Percentiles rank a stretch among this genome's conserved stretches.
Evolutionary conservation across 1,140 invertebrate genomes (phyloP).

Genomic region (Gryllus bimaculatus): DNA sequence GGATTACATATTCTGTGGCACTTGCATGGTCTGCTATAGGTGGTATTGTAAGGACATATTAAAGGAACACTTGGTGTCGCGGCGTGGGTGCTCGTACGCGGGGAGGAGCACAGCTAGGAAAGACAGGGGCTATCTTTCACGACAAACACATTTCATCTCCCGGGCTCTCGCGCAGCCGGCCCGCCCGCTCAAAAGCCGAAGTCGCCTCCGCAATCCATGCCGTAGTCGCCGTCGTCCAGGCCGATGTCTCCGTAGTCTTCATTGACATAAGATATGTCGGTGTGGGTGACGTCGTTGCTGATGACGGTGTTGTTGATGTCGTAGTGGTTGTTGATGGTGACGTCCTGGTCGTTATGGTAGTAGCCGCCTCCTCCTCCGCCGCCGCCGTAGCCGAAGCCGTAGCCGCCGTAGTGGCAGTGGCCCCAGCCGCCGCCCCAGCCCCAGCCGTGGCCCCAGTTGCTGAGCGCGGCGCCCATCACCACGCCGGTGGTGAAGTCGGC

Average conservation of each 20-base stretch:
- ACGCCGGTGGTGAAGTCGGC: constrained; percentile 20
- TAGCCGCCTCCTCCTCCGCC: not conserved
- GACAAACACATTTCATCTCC: no score
- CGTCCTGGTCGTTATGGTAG: constrained; percentile 20
- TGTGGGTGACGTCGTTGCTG: constrained; percentile 14
- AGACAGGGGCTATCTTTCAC: not conserved
- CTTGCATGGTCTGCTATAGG: not conserved
- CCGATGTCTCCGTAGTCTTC: constrained; percentile 22
- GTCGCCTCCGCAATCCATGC: constrained; percentile 23
- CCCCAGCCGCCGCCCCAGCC: constrained; percentile 21
- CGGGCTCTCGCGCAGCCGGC: no score
- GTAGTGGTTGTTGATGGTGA: constrained; percentile 21
- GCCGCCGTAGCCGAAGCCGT: constrained; percentile 12
- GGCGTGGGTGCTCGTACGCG: not conserved
- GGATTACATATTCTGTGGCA: not conserved
- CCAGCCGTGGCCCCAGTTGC: constrained; percentile 23
- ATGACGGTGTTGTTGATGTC: constrained; percentile 21
- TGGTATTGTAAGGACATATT: not conserved
- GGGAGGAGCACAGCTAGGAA: not conserved
- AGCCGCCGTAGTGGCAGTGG: constrained; percentile 17
- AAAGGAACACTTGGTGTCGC: not conserved
- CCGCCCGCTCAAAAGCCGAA: constrained; percentile 20
- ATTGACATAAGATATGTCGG: constrained; percentile 13
- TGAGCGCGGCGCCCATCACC: constrained; percentile 23
- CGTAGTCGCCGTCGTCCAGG: constrained; percentile 23